Conservation (phyloP, 2,113 vertebrate species). For the Calyptommatus sinebrachiatus region DNA sequence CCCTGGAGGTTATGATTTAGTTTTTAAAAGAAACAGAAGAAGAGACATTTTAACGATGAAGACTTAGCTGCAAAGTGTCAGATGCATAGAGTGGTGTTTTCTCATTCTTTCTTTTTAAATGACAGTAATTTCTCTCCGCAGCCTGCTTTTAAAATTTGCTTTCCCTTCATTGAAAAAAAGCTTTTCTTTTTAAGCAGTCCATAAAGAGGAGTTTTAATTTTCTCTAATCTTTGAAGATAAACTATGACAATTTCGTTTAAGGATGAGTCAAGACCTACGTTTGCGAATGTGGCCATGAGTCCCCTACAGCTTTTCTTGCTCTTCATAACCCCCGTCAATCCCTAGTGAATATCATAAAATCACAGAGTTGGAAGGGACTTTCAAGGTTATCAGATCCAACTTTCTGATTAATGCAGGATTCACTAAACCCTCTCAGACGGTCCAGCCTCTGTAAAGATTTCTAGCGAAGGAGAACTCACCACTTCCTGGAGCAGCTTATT, state of each 20-base stretch:
- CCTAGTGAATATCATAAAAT: no score
- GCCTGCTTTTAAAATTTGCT: not conserved
- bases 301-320: not conserved
- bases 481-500: no score
- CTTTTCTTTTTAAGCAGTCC: not conserved
- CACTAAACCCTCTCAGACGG: no score
- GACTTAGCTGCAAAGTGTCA: slow-evolving; percentile 27
- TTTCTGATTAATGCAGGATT: no score
- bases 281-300: not conserved
- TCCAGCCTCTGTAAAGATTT: no score
- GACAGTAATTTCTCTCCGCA: not conserved
- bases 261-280: no score
- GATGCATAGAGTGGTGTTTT: slow-evolving; percentile 22
- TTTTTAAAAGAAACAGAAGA: slow-evolving; percentile 24
- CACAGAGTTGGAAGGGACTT: no score
- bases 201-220: not conserved
- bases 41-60: slow-evolving; percentile 25
- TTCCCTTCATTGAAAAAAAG: not conserved
- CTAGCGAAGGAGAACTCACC: no score
- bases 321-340: not conserved
- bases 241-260: not conserved
- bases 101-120: slow-evolving; percentile 28
- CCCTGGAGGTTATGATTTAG: slow-evolving; percentile 30
- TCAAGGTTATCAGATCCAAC: no score
- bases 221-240: not conserved